Evolutionary conservation across 2,797 vertebrate genomes (phyloP), one percentile per base, ranked within the genome.

Genomic region (Rhinoraja longicauda): DNA sequence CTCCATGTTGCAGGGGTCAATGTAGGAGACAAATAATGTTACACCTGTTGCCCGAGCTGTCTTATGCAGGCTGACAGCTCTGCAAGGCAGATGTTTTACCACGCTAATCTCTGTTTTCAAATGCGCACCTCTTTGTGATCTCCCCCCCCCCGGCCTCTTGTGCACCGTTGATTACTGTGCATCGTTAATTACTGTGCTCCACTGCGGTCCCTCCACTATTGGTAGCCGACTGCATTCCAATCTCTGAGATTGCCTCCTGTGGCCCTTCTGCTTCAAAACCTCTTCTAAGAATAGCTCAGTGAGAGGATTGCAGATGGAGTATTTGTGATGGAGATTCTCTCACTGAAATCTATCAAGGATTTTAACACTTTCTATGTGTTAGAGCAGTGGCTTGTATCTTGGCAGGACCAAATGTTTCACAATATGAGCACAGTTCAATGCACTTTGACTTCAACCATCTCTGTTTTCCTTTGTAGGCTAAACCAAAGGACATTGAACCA

Each of bases 401-500:
- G 72, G 39, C 19, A 72, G 39, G 9, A 26, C 19, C 29, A 3
- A 21, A 15, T 24, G 29, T 90, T 72, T 24, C 7, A 21, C n/a
- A 90, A 4, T 53, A 26, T 92, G 39, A 73, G 21, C 24, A 75
- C 13, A 26, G 67, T 73, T 53, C 15, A 57, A 53, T 39, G 45
- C 45, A 32, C 26, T 32, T 17, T 6, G 1, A 9, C 84, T 86
- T 15, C 53, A 86, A 59, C 24, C 79, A 70, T 77, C 26, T 93
- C 76, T 79, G 1, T 93, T 95, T 93, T 94, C 3, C 93, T 94
- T 94, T 95, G 2, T 93, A 99, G 98, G 98, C 97, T 62, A 99
- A 98, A 95, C 98, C 98, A 17, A 99, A 99, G 95, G 95, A 98
- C 93, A 97, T 99, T 21, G 98, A 99, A 95, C 99, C 99, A 0